Conservation (phyloP, 2,797 vertebrate species). For the Clamator glandarius region DNA sequence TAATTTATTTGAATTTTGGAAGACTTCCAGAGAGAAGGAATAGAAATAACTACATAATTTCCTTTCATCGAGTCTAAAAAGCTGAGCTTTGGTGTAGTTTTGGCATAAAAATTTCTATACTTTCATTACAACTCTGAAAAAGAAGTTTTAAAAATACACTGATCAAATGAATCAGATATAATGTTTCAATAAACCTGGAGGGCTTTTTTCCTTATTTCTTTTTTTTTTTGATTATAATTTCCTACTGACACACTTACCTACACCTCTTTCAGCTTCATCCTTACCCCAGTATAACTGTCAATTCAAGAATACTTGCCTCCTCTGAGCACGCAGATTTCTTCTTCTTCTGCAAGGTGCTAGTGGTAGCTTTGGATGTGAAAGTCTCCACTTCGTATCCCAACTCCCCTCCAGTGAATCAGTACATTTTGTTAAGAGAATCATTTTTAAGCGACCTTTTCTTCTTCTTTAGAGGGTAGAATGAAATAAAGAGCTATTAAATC, state of each 20-base stretch:
- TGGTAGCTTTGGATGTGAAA: background rate
- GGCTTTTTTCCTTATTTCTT: background rate
- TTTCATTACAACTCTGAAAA: background rate
- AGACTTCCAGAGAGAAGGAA: background rate
- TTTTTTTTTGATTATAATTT: background rate
- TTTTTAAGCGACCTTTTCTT: slow-evolving; percentile 41
- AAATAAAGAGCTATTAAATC: slow-evolving; percentile 46
- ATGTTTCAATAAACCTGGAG: background rate
- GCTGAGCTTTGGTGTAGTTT: background rate
- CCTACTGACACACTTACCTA: background rate
- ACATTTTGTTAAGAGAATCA: background rate
- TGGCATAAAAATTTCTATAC: background rate
- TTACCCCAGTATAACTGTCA: background rate
- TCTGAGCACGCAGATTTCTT: background rate
- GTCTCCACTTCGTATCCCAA: background rate
- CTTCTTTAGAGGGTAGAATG: background rate
- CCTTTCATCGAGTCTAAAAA: background rate
- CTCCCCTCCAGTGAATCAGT: background rate
- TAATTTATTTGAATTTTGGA: background rate
- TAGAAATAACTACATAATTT: background rate
- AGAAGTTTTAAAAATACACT: background rate
- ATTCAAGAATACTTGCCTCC: background rate
- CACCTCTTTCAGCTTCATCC: background rate
- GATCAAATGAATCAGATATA: background rate
- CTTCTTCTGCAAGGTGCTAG: background rate